Percentiles rank a stretch among this genome's conserved stretches.
Conservation (phyloP, 2,888 invertebrate species). For the Eupithecia subfuscata region DNA sequence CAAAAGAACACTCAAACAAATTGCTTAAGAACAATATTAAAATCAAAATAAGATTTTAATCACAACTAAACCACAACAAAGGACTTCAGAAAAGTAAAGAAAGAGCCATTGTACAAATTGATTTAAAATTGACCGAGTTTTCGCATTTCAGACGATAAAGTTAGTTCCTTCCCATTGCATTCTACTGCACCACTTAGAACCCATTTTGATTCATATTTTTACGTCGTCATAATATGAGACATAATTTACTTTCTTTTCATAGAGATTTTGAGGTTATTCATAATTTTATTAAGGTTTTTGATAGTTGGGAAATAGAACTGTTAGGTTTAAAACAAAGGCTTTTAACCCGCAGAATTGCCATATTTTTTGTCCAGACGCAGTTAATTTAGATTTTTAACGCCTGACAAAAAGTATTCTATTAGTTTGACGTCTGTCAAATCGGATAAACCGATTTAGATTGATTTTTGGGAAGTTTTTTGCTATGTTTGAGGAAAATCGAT, state of each 20-base stretch:
- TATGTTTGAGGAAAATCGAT: no score
- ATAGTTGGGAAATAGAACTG: no score
- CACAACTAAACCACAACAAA: neutral
- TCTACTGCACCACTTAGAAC: conserved; percentile 34
- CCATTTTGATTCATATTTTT: conserved; percentile 19
- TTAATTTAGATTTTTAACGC: neutral
- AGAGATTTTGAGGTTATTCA: neutral
- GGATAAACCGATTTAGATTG: no score
- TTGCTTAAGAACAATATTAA: neutral
- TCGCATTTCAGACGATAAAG: conserved; percentile 39
- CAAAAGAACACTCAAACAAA: conserved; percentile 1
- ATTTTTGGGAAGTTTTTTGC: no score
- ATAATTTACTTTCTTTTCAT: neutral
- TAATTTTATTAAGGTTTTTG: no score
- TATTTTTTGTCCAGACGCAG: neutral
- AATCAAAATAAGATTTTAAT: neutral
- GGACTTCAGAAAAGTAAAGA: conserved; percentile 4
- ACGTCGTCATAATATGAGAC: neutral
- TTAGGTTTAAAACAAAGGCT: neutral
- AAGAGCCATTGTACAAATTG: conserved; percentile 18
- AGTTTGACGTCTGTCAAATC: neutral
- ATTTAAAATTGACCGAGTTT: conserved; percentile 36
- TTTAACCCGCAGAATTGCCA: neutral
- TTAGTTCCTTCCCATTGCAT: conserved; percentile 40
- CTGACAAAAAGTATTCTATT: neutral